Evolutionary conservation across 2,888 invertebrate genomes (phyloP).

Genomic region (Alloscopus bannaensis): DNA sequence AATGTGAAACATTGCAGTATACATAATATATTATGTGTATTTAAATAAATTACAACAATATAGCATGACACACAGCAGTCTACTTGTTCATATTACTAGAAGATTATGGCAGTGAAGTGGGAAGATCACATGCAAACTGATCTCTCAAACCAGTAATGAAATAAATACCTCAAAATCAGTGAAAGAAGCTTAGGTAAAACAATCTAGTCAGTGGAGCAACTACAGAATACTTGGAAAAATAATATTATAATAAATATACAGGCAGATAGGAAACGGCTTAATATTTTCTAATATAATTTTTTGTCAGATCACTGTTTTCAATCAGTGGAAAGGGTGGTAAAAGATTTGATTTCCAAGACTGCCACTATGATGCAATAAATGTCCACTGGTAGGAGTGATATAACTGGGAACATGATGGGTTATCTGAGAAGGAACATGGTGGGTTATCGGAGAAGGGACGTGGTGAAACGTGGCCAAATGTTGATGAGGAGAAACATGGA

Average conservation of each 20-base stretch:
- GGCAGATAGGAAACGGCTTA: not conserved
- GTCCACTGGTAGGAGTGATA: conserved; percentile 49
- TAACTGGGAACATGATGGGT: conserved; percentile 26
- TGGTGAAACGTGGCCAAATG: conserved; percentile 18
- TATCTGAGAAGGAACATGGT: conserved; percentile 2
- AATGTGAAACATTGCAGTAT: too few relatives aligned
- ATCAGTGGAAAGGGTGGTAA: conserved; percentile 34
- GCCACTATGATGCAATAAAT: conserved; percentile 52
- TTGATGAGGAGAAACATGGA: conserved; percentile 10
- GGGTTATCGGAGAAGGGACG: conserved; percentile 14
- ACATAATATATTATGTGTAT: too few relatives aligned
- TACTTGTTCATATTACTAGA: too few relatives aligned
- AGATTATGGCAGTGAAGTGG: conserved; percentile 11
- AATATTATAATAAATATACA: not conserved
- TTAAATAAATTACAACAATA: too few relatives aligned
- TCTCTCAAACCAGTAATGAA: not conserved
- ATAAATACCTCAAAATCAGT: conserved; percentile 3
- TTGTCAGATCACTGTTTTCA: not conserved
- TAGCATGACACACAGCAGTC: too few relatives aligned
- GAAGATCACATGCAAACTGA: conserved; percentile 12
- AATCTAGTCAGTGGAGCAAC: not conserved
- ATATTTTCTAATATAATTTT: too few relatives aligned
- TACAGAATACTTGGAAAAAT: not conserved
- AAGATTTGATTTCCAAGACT: conserved; percentile 50
- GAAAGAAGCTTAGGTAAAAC: conserved; percentile 1